These are phyloP conservation scores for Drosophila burlai DNA, from an alignment of 1,140 invertebrate genomes.

Conservation along the genomic window DNA sequence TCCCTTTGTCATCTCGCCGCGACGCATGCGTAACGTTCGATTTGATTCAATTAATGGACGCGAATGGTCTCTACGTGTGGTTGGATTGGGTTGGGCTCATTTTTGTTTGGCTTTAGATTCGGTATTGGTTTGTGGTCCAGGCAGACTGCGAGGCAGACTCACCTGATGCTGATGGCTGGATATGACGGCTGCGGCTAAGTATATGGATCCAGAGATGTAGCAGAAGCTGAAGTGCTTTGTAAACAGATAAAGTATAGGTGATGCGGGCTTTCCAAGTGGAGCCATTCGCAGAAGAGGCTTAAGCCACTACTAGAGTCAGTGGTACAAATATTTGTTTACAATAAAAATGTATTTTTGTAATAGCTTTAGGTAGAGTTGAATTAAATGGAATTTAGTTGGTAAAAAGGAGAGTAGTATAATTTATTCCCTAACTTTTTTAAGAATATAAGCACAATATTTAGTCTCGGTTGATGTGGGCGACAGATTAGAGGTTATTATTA, in stretches of 20 bases:
- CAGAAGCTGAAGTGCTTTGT: constrained; percentile 46
- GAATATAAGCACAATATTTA: neutral
- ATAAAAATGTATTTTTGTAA: constrained; percentile 9
- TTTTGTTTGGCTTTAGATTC: constrained; percentile 21
- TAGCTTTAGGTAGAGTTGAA: neutral
- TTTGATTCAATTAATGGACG: constrained; percentile 82
- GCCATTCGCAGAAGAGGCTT: constrained; percentile 7
- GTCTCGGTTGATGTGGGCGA: neutral
- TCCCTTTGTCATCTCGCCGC: constrained; percentile 78
- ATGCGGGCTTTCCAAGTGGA: constrained; percentile 18
- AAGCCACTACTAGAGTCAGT: neutral
- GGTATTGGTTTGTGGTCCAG: constrained; percentile 19
- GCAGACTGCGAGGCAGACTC: constrained; percentile 57
- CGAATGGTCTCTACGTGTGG: constrained; percentile 75
- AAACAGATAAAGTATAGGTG: constrained; percentile 31
- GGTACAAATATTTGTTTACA: constrained; percentile 17
- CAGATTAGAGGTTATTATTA: neutral
- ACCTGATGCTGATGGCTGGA: constrained; percentile 12
- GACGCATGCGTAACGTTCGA: constrained; percentile 83
- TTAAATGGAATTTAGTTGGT: neutral
- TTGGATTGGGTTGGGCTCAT: constrained; percentile 41
- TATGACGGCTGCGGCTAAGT: neutral
- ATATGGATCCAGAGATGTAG: constrained; percentile 22
- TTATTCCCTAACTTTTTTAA: neutral
- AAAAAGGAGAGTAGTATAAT: no score